Conservation (phyloP, 2,797 vertebrate species). For the Fringilla coelebs region DNA sequence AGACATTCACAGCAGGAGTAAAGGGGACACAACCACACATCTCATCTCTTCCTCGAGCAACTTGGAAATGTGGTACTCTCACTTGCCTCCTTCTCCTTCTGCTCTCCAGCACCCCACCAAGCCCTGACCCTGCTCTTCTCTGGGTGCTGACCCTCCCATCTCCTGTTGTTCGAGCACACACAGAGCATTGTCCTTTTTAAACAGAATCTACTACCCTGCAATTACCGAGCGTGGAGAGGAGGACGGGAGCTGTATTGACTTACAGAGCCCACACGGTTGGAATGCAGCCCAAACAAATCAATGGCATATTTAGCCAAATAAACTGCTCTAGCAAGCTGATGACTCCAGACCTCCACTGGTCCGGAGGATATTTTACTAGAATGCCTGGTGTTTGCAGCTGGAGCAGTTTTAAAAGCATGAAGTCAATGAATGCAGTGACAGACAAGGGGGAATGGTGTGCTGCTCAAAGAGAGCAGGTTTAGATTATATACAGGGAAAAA, state of each 20-base stretch:
- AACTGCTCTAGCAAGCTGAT: conserved; percentile 53
- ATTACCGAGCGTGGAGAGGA: conserved; percentile 50
- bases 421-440: neutral
- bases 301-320: conserved; percentile 72
- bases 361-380: neutral
- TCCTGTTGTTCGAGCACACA: neutral
- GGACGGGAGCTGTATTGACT: conserved; percentile 72
- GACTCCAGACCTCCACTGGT: neutral
- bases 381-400: neutral
- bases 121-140: neutral
- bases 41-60: fast-evolving
- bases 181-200: neutral
- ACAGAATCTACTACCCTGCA: conserved; percentile 36
- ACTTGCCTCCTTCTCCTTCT: neutral
- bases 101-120: neutral
- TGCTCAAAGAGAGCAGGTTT: neutral
- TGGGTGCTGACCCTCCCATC: neutral
- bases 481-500: neutral
- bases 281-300: conserved; percentile 78
- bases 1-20: neutral
- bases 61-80: fast-evolving
- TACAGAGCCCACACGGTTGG: conserved; percentile 70
- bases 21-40: fast-evolving
- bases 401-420: neutral
- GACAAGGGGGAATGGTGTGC: neutral